Percentiles rank a stretch among this genome's conserved stretches.
Evolutionary conservation across 2,888 invertebrate genomes (phyloP).

Genomic region (Clunio marinus): DNA sequence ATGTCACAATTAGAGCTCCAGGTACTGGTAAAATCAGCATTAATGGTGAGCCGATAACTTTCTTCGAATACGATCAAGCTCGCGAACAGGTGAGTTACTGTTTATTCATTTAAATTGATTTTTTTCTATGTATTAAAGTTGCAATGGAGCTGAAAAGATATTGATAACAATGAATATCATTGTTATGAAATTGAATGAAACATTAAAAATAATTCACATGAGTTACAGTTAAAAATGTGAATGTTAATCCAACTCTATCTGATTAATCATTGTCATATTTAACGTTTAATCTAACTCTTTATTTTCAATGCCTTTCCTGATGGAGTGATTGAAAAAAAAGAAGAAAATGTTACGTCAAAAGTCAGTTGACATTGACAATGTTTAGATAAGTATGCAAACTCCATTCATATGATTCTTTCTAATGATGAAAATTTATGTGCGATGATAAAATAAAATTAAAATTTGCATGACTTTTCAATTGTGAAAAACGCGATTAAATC

Average conservation of each 20-base stretch:
- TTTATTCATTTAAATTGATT: slow-evolving; percentile 27
- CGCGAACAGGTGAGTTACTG: slow-evolving; percentile 66
- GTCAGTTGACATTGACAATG: too few species aligned
- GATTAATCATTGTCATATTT: too few species aligned
- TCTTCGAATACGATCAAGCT: slow-evolving; percentile 66
- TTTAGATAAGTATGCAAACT: too few species aligned
- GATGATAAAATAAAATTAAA: too few species aligned
- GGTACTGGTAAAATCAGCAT: slow-evolving; percentile 80
- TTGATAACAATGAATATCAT: slow-evolving; percentile 9
- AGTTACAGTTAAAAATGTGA: background rate
- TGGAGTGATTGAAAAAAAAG: too few species aligned
- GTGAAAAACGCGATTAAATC: too few species aligned
- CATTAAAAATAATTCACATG: slow-evolving; percentile 34
- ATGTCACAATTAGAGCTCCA: slow-evolving; percentile 73
- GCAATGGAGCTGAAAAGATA: slow-evolving; percentile 1
- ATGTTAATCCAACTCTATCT: background rate
- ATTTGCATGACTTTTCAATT: too few species aligned
- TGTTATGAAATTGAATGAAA: slow-evolving; percentile 29
- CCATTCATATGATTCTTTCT: too few species aligned
- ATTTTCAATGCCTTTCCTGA: too few species aligned
- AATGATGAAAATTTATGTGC: too few species aligned
- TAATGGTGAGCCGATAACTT: slow-evolving; percentile 73
- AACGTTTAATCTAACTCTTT: too few species aligned
- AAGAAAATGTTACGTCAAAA: too few species aligned
- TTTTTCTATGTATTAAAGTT: slow-evolving; percentile 43